These are phyloP conservation scores for Tenthredo amoena DNA, from an alignment of 2,888 invertebrate genomes.

Conservation along the genomic window DNA sequence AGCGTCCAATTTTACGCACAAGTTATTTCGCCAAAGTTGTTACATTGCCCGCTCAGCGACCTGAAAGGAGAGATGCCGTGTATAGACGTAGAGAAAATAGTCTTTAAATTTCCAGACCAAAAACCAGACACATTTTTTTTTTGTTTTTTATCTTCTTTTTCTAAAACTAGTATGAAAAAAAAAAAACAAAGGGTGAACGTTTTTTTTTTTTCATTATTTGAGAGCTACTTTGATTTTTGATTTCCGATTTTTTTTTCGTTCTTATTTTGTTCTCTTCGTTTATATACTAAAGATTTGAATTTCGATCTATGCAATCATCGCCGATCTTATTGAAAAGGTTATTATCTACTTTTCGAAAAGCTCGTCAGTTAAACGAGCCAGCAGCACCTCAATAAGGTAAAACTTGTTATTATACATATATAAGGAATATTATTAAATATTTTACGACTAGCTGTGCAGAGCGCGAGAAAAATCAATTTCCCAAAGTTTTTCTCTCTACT, in stretches of 20 bases:
- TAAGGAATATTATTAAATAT: neutral
- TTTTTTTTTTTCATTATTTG: neutral
- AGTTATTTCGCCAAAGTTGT: slow-evolving; percentile 41
- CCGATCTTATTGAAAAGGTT: neutral
- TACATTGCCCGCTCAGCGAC: neutral
- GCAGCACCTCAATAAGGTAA: neutral
- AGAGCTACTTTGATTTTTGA: neutral
- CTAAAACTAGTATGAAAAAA: neutral
- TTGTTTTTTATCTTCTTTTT: neutral
- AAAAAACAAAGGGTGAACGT: neutral
- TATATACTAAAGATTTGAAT: neutral
- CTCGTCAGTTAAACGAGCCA: neutral
- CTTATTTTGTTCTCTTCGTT: neutral
- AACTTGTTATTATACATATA: neutral
- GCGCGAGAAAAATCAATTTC: neutral
- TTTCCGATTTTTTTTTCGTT: neutral
- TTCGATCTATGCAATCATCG: neutral
- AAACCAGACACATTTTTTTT: neutral
- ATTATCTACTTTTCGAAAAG: neutral
- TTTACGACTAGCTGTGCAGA: neutral
- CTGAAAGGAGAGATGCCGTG: neutral
- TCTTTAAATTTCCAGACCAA: neutral
- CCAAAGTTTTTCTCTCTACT: neutral
- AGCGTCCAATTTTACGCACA: slow-evolving; percentile 46
- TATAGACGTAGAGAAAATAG: neutral